These are phyloP conservation scores for Peromyscus aztecus DNA, from an alignment of 2,797 vertebrate genomes.

Conservation along the genomic window DNA sequence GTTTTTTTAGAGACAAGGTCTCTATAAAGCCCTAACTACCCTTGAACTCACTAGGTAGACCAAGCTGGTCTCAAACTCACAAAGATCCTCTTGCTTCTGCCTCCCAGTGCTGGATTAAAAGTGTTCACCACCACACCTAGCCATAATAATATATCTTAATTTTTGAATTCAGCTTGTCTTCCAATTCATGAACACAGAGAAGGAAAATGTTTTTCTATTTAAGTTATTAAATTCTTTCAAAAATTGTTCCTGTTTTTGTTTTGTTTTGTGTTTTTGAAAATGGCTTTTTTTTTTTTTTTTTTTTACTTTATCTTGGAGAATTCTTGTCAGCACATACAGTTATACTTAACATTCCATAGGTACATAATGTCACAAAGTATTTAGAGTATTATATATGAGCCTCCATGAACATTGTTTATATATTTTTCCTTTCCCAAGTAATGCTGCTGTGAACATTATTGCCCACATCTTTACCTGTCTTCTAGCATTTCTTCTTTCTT, in stretches of 20 bases:
- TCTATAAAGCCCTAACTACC: neutral
- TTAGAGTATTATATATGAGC: constrained; percentile 20
- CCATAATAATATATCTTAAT: neutral
- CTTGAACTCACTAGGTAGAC: neutral
- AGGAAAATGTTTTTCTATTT: neutral
- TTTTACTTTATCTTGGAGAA: neutral
- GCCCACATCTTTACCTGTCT: constrained; percentile 6
- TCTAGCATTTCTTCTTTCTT: constrained; percentile 29
- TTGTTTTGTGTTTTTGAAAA: neutral
- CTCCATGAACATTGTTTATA: constrained; percentile 1
- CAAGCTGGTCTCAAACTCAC: neutral
- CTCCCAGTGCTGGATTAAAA: neutral
- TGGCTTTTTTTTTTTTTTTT: neutral
- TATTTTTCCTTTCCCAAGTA: constrained; percentile 27
- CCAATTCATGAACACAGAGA: neutral
- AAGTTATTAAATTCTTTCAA: constrained; percentile 38
- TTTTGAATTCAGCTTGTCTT: neutral
- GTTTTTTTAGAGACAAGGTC: neutral
- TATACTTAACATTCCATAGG: neutral
- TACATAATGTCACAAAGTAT: neutral
- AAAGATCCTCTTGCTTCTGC: neutral
- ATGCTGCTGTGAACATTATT: neutral
- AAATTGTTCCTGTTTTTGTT: neutral
- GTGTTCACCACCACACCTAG: neutral
- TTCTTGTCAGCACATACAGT: neutral